Evolutionary conservation across 1,140 invertebrate species (phyloP), one percentile per base, ranked within the genome.

Genomic region (Planococcus citri): DNA sequence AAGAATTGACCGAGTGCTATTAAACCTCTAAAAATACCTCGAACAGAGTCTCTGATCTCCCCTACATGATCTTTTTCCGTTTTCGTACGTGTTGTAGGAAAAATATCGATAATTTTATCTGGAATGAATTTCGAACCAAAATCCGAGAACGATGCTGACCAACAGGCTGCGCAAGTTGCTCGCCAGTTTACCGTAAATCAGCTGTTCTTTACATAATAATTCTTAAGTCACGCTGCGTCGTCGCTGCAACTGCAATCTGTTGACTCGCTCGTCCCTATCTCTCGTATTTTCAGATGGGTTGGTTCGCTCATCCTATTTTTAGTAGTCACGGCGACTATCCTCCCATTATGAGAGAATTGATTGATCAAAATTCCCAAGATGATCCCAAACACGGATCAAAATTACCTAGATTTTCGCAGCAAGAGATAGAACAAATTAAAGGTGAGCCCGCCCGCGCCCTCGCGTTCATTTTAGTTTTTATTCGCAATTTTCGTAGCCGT

Each of bases 251-350:
- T n/a, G n/a, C n/a, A n/a, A n/a, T n/a, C n/a, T n/a, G n/a, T n/a
- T n/a, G n/a, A n/a, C n/a, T n/a, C n/a, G n/a, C n/a, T n/a, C n/a
- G n/a, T n/a, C n/a, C n/a, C n/a, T n/a, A n/a, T n/a, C n/a, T n/a
- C n/a, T n/a, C 33, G 21, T 51, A n/a, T 64, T 72, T 73, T n/a
- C 77, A 83, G 80, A 73, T 75, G 37, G 81, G 81, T 9, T 83
- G 83, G 80, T 86, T 82, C 72, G 82, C 79, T 0, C 79, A 86
- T 77, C 85, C 86, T 9, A 83, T 88, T 70, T 85, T 82, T 73
- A 80, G 81, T 9, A 78, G 76, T 70, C 74, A 76, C 17, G 86
- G 86, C 10, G 83, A 87, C 72, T 88, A 86, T 74, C 85, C 86
- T 1, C 71, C 76, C 71, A 76, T 84, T 22, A 80, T 88, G 77